Conservation (phyloP, 2,888 invertebrate species). For the Cartodere bifasciata region DNA sequence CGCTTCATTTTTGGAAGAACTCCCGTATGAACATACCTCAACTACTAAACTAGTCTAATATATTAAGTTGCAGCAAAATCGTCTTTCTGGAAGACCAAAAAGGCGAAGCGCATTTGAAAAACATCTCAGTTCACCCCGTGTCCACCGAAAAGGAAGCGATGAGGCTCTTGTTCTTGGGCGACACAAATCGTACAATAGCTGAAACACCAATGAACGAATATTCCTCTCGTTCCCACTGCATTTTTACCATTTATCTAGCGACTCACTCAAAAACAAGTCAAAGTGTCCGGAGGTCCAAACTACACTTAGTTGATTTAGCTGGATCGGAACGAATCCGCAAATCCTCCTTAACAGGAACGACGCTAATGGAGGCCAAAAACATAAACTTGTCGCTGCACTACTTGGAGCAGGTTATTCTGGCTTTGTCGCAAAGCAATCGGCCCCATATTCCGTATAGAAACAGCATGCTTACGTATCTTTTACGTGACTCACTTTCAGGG, state of each 20-base stretch:
- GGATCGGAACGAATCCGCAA: constrained; percentile 42
- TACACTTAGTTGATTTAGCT: constrained; percentile 42
- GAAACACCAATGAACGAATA: constrained; percentile 42
- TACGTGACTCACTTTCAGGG: constrained; percentile 41
- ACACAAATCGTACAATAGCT: constrained; percentile 38
- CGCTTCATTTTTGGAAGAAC: constrained; percentile 33
- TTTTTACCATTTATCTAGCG: constrained; percentile 40
- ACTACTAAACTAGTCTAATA: background rate
- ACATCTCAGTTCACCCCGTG: constrained; percentile 37
- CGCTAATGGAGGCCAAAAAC: constrained; percentile 38
- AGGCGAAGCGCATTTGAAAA: constrained; percentile 36
- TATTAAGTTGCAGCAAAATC: constrained; percentile 31
- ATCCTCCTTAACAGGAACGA: constrained; percentile 35
- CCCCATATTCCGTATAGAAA: constrained; percentile 38
- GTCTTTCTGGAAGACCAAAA: constrained; percentile 36
- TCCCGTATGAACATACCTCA: constrained; percentile 33
- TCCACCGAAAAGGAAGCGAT: constrained; percentile 39
- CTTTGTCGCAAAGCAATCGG: constrained; percentile 30
- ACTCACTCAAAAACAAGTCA: constrained; percentile 27
- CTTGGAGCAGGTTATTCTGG: constrained; percentile 39
- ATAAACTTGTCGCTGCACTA: constrained; percentile 44
- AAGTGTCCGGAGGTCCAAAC: constrained; percentile 35
- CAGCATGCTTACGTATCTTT: constrained; percentile 40
- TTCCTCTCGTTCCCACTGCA: constrained; percentile 43
- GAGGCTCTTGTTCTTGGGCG: constrained; percentile 37